Conservation (phyloP, 2,113 vertebrate species). For the Motacilla alba region DNA sequence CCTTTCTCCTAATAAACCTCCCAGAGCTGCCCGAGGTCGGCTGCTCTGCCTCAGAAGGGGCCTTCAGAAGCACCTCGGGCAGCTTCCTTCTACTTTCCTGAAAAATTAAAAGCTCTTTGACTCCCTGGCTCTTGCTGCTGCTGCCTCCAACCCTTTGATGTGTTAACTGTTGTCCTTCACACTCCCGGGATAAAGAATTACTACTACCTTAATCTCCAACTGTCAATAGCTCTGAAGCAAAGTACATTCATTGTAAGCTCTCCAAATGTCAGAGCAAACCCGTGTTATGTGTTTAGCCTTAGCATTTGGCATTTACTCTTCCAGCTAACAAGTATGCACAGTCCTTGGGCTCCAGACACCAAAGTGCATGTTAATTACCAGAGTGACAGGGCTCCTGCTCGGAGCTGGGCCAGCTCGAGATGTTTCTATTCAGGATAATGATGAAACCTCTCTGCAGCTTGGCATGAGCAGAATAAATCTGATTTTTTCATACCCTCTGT, state of each 20-base stretch:
- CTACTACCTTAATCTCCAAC: conserved; percentile 77
- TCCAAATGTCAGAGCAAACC: conserved; percentile 81
- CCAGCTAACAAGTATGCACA: conserved; percentile 63
- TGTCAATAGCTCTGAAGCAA: conserved; percentile 81
- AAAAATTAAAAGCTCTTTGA: conserved; percentile 42
- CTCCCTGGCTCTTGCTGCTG: neutral
- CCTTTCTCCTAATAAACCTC: neutral
- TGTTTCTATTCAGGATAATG: neutral
- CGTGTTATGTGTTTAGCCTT: conserved; percentile 65
- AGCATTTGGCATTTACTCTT: conserved; percentile 81
- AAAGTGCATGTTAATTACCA: conserved; percentile 70
- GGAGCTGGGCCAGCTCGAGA: neutral
- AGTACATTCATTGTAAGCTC: conserved; percentile 80
- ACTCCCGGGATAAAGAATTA: conserved; percentile 70
- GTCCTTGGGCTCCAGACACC: conserved; percentile 60
- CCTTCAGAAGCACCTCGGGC: neutral
- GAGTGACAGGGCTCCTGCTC: conserved; percentile 4
- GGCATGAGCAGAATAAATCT: neutral
- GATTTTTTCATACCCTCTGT: neutral
- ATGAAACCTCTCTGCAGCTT: neutral
- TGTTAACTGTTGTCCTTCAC: conserved; percentile 70
- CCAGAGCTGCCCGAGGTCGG: neutral
- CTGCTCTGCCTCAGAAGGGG: neutral
- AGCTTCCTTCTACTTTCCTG: neutral
- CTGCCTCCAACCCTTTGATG: conserved; percentile 60